Evolutionary conservation across 1,140 invertebrate genomes (phyloP).

Genomic region (Pseudachorutes palmiensis): DNA sequence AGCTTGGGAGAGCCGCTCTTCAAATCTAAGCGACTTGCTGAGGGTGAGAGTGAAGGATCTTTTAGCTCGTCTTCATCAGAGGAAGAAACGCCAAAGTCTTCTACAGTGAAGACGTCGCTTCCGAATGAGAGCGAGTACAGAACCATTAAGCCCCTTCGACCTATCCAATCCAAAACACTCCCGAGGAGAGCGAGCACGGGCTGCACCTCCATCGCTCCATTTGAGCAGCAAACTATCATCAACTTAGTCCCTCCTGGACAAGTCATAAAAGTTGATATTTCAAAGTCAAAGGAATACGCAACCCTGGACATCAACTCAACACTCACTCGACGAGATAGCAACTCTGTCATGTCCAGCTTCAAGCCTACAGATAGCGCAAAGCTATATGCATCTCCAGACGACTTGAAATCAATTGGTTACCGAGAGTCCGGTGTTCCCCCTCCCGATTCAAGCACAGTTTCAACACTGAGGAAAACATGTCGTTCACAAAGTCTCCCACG

Average conservation of each 20-base stretch:
- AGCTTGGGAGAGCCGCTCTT: neutral
- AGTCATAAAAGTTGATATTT: slow-evolving; percentile 62
- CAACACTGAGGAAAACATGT: slow-evolving; percentile 30
- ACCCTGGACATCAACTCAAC: slow-evolving; percentile 33
- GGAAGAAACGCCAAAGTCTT: slow-evolving; percentile 27
- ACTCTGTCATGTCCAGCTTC: slow-evolving; percentile 66
- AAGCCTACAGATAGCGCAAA: slow-evolving; percentile 73
- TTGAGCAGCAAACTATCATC: slow-evolving; percentile 37
- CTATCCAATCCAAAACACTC: slow-evolving; percentile 37
- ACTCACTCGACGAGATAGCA: slow-evolving; percentile 16
- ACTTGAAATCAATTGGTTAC: slow-evolving; percentile 70
- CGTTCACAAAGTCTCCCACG: slow-evolving; percentile 51
- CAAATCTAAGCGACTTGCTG: neutral
- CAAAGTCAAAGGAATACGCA: slow-evolving; percentile 41
- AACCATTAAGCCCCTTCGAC: slow-evolving; percentile 38
- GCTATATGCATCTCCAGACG: slow-evolving; percentile 76
- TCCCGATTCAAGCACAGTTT: slow-evolving; percentile 4
- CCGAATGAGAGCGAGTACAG: slow-evolving; percentile 37
- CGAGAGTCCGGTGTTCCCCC: slow-evolving; percentile 40
- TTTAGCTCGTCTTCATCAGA: slow-evolving; percentile 22
- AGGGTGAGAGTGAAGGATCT: slow-evolving; percentile 31
- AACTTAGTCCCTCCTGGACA: slow-evolving; percentile 52
- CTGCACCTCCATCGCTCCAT: slow-evolving; percentile 29
- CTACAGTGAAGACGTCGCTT: slow-evolving; percentile 14
- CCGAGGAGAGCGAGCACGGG: slow-evolving; percentile 35